These are phyloP conservation scores for Todiramphus saurophagus DNA, from an alignment of 2,113 vertebrate species.

Conservation along the genomic window DNA sequence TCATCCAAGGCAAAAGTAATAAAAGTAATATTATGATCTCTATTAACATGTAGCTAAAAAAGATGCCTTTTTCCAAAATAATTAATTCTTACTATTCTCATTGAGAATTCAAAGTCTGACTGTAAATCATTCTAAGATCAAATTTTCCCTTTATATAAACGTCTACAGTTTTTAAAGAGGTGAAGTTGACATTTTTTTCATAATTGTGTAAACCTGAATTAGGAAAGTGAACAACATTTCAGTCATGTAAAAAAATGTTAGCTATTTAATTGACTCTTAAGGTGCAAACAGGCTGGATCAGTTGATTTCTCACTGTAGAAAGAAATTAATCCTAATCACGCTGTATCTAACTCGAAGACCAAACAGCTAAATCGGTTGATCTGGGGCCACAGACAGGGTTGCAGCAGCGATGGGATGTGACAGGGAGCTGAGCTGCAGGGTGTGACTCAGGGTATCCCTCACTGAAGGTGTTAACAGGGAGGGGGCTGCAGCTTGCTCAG, in stretches of 20 bases:
- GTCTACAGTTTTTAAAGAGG: not conserved
- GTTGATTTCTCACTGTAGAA: not conserved
- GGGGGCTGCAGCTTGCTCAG: not conserved
- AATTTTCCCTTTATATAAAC: not conserved
- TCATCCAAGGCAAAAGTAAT: not conserved
- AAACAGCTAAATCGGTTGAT: not conserved
- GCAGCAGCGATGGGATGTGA: not conserved
- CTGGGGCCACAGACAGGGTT: not conserved
- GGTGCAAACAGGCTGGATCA: not conserved
- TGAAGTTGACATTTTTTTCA: not conserved
- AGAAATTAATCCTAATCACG: not conserved
- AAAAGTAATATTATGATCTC: not conserved
- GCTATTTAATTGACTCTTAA: not conserved
- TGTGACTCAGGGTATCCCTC: not conserved
- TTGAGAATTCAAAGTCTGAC: not conserved
- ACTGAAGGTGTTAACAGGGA: not conserved
- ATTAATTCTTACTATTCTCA: not conserved
- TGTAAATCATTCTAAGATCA: not conserved
- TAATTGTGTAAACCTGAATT: not conserved
- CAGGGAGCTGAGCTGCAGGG: not conserved
- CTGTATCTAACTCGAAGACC: not conserved
- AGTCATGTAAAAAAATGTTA: not conserved
- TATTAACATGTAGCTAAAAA: not conserved
- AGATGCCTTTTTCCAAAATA: not conserved
- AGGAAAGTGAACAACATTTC: fast-evolving